Base-by-base conservation (phyloP, 1,140 invertebrate genomes). In the Caenorhabditis brenneri region DNA sequence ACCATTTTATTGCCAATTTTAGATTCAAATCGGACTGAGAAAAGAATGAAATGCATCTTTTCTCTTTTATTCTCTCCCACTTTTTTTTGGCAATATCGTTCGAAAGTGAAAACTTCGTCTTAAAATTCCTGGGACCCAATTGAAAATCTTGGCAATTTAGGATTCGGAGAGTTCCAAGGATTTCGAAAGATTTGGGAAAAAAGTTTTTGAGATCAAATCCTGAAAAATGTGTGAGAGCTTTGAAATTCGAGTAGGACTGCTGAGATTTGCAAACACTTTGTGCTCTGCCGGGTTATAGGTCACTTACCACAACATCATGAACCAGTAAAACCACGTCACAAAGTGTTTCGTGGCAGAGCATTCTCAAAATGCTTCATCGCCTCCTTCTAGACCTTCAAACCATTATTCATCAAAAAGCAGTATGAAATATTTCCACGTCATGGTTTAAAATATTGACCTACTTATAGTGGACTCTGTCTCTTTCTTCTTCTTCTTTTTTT, bases 1-100 rank as follows among this genome's bases (percentile, higher is more conserved):
- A 65, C 65, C 65, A 74, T 42, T 74, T 74, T 74, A 74, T 65
- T 6, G 58, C 58, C 58, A 65, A 65, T 65, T 65, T 65, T 65
- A 65, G 58, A 65, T 65, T 65, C 58, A 33, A n/a, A 65, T 65
- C 58, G 58, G 58, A 65, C 29, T 29, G 58, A 4, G 58, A n/a
- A 65, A 3, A 65, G 58, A 65, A 33, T 65, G 31, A 65, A 65
- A 65, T 65, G 58, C 58, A 65, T 65, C 29, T 33, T 33, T 36
- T 19, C 3, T 65, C 16, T 51, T 4, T n/a, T 51, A 7, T 36
- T 65, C 58, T 33, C 22, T n/a, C n/a, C n/a, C n/a, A n/a, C n/a
- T n/a, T n/a, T n/a, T 65, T 65, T 65, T 65, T 19, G 58, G 58
- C 29, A 65, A 65, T 65, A 65, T 42, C 36, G n/a, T 42, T 74